phyloP scores from a whole-genome alignment of 2,888 invertebrate species.

The Heterodera filipjevi region DNA sequence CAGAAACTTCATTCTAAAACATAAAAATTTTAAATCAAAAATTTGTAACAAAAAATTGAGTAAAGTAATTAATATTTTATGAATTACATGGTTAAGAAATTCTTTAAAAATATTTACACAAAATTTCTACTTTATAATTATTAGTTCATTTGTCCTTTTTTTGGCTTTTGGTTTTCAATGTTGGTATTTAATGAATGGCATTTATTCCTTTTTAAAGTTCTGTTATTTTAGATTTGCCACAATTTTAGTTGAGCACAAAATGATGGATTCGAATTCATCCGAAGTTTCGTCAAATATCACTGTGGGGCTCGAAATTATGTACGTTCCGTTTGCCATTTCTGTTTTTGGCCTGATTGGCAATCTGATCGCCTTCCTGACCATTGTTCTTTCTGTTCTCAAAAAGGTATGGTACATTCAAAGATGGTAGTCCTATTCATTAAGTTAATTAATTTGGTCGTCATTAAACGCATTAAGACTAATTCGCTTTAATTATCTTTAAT shows the following conservation, averaged over 20 bases:
- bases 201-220: too few relatives aligned
- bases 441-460: not conserved
- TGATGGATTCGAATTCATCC: not conserved
- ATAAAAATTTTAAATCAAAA: too few relatives aligned
- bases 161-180: too few relatives aligned
- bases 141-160: too few relatives aligned
- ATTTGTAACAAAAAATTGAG: too few relatives aligned
- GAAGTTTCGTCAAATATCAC: not conserved
- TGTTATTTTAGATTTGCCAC: too few relatives aligned
- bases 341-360: conserved; percentile 14
- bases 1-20: too few relatives aligned
- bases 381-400: conserved; percentile 15
- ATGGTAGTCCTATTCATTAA: not conserved
- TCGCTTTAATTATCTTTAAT: not conserved
- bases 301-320: not conserved
- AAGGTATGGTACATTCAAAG: not conserved
- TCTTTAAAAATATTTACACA: too few relatives aligned
- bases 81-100: too few relatives aligned
- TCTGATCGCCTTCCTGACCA: conserved; percentile 15
- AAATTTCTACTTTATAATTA: too few relatives aligned
- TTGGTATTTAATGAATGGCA: too few relatives aligned
- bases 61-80: too few relatives aligned
- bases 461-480: not conserved
- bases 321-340: conserved; percentile 3
- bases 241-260: not conserved